phyloP scores from a whole-genome alignment of 2,113 vertebrate genomes.

The Isichthys henryi region DNA sequence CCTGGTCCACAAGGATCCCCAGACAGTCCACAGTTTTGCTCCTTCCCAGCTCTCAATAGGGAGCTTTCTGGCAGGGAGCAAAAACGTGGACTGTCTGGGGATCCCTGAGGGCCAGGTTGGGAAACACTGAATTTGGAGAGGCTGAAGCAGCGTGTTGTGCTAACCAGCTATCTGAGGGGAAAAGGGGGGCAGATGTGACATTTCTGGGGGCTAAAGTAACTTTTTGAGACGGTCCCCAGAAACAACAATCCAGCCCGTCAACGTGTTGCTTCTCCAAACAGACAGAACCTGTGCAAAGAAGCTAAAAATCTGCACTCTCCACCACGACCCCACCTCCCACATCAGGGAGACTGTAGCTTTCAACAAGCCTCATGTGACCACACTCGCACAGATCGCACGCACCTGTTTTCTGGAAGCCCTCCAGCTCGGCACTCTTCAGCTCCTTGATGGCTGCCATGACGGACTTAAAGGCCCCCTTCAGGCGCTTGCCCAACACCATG shows the following conservation, averaged over 20 bases:
- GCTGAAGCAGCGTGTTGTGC: neutral
- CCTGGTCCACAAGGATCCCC: neutral
- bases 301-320: neutral
- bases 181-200: neutral
- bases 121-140: neutral
- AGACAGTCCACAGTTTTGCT: neutral
- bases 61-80: neutral
- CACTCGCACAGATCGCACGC: neutral
- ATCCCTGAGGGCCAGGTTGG: neutral
- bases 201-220: neutral
- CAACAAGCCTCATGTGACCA: neutral
- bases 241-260: neutral
- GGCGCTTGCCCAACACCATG: slow-evolving; percentile 90
- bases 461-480: slow-evolving; percentile 85
- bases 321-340: neutral
- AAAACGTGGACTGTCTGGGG: neutral
- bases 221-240: neutral
- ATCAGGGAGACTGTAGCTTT: neutral
- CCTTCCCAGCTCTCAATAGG: neutral
- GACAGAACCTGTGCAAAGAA: neutral
- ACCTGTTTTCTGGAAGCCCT: slow-evolving; percentile 85
- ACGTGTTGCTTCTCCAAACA: neutral
- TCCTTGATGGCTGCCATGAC: slow-evolving; percentile 79
- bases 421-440: slow-evolving; percentile 77
- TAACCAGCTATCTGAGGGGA: neutral